Conservation (phyloP, 2,888 invertebrate species). For the Caenorhabditis japonica region DNA sequence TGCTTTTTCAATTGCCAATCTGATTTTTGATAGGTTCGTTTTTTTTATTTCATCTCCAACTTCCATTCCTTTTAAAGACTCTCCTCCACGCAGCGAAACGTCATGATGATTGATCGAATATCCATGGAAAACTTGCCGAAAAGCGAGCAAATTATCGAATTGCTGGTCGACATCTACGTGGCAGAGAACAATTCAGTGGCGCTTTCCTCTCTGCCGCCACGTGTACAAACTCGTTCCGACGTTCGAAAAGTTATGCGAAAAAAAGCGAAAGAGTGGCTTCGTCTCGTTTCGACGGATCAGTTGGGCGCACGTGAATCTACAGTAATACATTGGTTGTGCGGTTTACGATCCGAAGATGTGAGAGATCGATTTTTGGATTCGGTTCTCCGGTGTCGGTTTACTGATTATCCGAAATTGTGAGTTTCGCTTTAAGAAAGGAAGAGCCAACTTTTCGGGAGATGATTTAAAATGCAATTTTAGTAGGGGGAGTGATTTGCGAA, state of each 20-base stretch:
- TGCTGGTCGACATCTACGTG: constrained; percentile 38
- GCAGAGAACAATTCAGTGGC: constrained; percentile 33
- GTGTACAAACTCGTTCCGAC: constrained; percentile 18
- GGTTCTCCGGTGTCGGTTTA: constrained; percentile 23
- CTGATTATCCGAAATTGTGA: constrained; percentile 36
- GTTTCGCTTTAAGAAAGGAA: constrained; percentile 3
- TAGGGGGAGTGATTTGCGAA: no score
- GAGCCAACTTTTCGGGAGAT: neutral
- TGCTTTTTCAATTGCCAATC: constrained; percentile 50
- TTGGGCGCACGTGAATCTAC: constrained; percentile 9
- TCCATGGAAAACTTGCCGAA: constrained; percentile 6
- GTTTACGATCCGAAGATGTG: constrained; percentile 1
- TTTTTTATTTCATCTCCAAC: neutral
- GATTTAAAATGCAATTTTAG: no score
- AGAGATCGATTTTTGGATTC: constrained; percentile 23
- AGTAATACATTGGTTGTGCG: constrained; percentile 36
- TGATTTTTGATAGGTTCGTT: constrained; percentile 48
- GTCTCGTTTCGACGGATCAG: neutral
- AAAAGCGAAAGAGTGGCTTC: constrained; percentile 26
- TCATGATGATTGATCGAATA: constrained; percentile 40
- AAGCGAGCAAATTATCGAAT: constrained; percentile 9
- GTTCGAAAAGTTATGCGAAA: constrained; percentile 24
- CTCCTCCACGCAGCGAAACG: constrained; percentile 7
- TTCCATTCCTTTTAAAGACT: no score
- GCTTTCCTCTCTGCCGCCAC: constrained; percentile 26